Evolutionary conservation across 2,797 vertebrate species (phyloP).

Genomic region (Darevskia nairensis): DNA sequence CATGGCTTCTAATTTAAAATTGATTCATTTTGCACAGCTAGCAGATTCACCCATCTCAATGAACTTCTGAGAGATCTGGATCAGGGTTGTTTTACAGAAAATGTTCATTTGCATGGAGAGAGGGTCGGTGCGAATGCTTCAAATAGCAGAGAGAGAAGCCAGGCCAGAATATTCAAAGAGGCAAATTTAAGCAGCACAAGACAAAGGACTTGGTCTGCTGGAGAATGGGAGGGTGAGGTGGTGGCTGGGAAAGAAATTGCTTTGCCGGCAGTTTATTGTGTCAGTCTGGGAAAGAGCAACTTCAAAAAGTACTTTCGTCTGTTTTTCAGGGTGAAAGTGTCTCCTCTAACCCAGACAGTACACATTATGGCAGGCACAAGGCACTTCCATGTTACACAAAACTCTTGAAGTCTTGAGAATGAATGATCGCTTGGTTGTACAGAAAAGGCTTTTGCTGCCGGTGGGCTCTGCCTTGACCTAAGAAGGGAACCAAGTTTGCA

Average conservation of each 20-base stretch:
- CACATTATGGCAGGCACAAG: slow-evolving; percentile 7
- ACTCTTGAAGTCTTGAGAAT: slow-evolving; percentile 37
- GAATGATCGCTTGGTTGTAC: slow-evolving; percentile 27
- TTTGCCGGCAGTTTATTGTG: background rate
- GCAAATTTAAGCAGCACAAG: background rate
- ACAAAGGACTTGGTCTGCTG: background rate
- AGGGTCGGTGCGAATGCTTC: background rate
- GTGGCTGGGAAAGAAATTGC: background rate
- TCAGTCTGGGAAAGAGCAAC: background rate
- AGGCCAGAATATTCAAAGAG: background rate
- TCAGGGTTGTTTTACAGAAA: background rate
- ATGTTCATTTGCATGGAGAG: background rate
- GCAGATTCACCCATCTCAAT: background rate
- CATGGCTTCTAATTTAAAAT: background rate
- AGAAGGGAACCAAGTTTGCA: slow-evolving; percentile 18
- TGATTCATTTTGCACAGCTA: background rate
- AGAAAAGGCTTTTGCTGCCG: background rate
- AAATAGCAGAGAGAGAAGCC: background rate
- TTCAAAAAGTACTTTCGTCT: background rate
- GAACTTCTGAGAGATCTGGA: background rate
- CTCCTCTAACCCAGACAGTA: slow-evolving; percentile 39
- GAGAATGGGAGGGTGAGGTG: background rate
- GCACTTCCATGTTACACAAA: slow-evolving; percentile 34
- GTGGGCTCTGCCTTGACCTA: slow-evolving; percentile 34
- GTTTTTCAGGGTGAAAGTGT: background rate